A percentile compares a stretch with the other conserved stretches of the same genome.
Conservation (phyloP, 2,888 invertebrate species). For the Parnassius apollo region DNA sequence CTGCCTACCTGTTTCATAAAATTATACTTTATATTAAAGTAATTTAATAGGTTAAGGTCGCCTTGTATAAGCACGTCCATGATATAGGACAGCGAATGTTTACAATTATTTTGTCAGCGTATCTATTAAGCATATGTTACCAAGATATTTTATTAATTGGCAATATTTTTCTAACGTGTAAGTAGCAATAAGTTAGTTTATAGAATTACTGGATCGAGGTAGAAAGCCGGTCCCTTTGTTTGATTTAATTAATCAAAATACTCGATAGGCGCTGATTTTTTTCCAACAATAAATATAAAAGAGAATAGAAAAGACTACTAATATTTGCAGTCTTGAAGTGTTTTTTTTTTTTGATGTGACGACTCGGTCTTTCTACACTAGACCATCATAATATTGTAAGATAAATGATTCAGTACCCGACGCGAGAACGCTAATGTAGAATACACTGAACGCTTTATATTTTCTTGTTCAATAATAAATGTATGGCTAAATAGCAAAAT, state of each 20-base stretch:
- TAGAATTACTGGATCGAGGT: slow-evolving; percentile 28
- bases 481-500: slow-evolving; percentile 1
- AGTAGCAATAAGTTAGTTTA: slow-evolving; percentile 37
- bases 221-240: slow-evolving; percentile 24
- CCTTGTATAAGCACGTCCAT: slow-evolving; percentile 68
- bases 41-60: slow-evolving; percentile 59
- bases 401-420: slow-evolving; percentile 21
- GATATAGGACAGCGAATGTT: slow-evolving; percentile 55
- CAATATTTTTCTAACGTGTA: slow-evolving; percentile 42
- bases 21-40: slow-evolving; percentile 69
- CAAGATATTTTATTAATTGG: slow-evolving; percentile 42
- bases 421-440: slow-evolving; percentile 30
- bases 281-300: too few species aligned
- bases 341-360: background rate
- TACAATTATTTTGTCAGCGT: slow-evolving; percentile 46
- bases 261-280: too few species aligned
- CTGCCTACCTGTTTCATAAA: background rate
- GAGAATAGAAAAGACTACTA: too few species aligned
- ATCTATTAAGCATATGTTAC: slow-evolving; percentile 43
- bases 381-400: slow-evolving; percentile 28
- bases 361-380: slow-evolving; percentile 32
- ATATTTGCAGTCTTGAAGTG: background rate
- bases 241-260: background rate
- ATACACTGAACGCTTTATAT: slow-evolving; percentile 34
- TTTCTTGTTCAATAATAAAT: slow-evolving; percentile 25